Conservation (phyloP, 2,888 invertebrate species). For the Eupithecia insigniata region DNA sequence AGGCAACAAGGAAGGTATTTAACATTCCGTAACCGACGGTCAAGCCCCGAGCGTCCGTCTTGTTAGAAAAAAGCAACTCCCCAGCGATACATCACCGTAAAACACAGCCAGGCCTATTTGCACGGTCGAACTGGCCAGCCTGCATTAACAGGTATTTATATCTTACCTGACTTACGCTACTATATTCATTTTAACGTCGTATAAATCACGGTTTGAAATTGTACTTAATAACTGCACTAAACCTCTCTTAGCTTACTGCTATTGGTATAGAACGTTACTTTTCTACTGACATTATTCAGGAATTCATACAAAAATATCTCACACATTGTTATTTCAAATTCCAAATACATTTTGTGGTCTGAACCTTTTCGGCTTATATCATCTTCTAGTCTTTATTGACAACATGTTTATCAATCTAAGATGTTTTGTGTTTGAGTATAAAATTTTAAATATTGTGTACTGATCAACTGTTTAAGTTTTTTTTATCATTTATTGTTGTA, state of each 20-base stretch:
- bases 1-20: conserved; percentile 64
- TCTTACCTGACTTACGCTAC: conserved; percentile 23
- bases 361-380: not conserved
- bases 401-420: not conserved
- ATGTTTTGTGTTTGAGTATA: not conserved
- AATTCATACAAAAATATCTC: not conserved
- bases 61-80: conserved; percentile 65
- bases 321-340: not conserved
- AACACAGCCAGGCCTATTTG: conserved; percentile 52
- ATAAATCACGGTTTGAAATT: conserved; percentile 26
- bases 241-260: not conserved
- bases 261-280: not conserved
- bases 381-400: not conserved
- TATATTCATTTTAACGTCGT: conserved; percentile 27
- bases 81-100: conserved; percentile 61
- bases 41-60: conserved; percentile 55
- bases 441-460: not conserved
- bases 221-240: conserved; percentile 18
- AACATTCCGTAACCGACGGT: conserved; percentile 61
- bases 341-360: not conserved
- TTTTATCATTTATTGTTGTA: no score
- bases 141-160: conserved; percentile 28
- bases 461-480: not conserved
- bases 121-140: conserved; percentile 26
- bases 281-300: not conserved